phyloP scores from a whole-genome alignment of 1,140 invertebrate species.

The Sinonovacula constricta region DNA sequence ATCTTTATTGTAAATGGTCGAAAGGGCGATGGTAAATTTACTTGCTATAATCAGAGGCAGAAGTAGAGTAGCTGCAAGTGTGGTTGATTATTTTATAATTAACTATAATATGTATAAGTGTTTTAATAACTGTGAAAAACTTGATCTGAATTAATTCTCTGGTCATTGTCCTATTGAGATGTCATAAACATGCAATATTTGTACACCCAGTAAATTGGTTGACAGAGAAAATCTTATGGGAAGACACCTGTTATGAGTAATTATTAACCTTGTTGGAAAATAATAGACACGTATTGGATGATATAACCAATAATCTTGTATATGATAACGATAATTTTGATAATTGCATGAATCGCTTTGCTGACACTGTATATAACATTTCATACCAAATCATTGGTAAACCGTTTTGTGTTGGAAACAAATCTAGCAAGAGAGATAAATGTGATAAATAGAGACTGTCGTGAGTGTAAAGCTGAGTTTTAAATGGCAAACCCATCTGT shows the following conservation, averaged over 20 bases:
- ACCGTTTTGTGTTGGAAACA: too few relatives aligned
- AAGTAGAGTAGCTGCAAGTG: conserved; percentile 4
- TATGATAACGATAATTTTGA: background rate
- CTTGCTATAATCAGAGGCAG: conserved; percentile 7
- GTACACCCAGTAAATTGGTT: background rate
- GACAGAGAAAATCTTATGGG: conserved; percentile 12
- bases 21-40: background rate
- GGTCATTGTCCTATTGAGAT: conserved; percentile 17
- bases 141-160: conserved; percentile 32
- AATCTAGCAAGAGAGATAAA: too few relatives aligned
- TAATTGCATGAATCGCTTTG: background rate
- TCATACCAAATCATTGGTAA: background rate
- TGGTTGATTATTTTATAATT: conserved; percentile 19
- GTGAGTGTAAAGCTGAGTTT: too few relatives aligned
- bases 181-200: background rate
- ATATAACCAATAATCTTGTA: background rate
- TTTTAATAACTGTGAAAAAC: background rate
- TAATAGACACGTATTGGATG: background rate
- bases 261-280: background rate
- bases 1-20: conserved; percentile 14
- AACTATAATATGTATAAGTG: background rate
- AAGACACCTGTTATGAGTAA: background rate
- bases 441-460: too few relatives aligned
- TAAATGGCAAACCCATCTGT: too few relatives aligned
- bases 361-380: background rate